Evolutionary conservation across 2,113 vertebrate genomes (phyloP), one percentile per base, ranked within the genome.

Genomic region (Emydura subglobosa): DNA sequence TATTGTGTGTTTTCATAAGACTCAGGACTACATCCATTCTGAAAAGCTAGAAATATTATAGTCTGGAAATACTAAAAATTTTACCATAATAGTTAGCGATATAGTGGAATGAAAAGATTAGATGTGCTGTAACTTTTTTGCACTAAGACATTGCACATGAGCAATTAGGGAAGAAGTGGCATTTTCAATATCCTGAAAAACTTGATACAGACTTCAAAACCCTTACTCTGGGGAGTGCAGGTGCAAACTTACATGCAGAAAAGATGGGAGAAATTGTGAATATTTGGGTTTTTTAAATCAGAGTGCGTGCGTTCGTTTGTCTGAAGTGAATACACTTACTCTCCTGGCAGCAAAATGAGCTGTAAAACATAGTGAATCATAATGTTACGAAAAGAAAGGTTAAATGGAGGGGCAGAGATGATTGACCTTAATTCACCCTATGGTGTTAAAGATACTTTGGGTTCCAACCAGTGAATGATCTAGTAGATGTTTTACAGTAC

Each of bases 41-140:
- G 65, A 72, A 72, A 39, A 72, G 19, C 65, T 72, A 10, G n/a
- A 39, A 39, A 68, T 68, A 68, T n/a, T 68, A n/a, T 17, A 25
- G 55, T 68, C 65, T 39, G 65, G 65, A 65, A n/a, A 39, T 72
- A 21, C 8, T 72, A 39, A 39, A n/a, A 17, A 24, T 12, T 22
- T 29, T 47, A 59, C 57, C 29, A 29, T 47, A 29, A 47, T 78
- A 19, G n/a, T 19, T 85, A n/a, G 10, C 0, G 0, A 34, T 19
- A 47, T 49, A 65, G 19, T 11, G 5, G 21, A 34, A 13, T 78
- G 51, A 79, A 19, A 1, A 2, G n/a, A 0, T 34, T 8, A 0
- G 6, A 0, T 0, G 39, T 50, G 12, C 2, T 54, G 0, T n/a
- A 82, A 29, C 14, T 57, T 81, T 79, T n/a, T 79, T n/a, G 61